Conservation (phyloP, 2,888 invertebrate genomes). For the Agrotis exclamationis region DNA sequence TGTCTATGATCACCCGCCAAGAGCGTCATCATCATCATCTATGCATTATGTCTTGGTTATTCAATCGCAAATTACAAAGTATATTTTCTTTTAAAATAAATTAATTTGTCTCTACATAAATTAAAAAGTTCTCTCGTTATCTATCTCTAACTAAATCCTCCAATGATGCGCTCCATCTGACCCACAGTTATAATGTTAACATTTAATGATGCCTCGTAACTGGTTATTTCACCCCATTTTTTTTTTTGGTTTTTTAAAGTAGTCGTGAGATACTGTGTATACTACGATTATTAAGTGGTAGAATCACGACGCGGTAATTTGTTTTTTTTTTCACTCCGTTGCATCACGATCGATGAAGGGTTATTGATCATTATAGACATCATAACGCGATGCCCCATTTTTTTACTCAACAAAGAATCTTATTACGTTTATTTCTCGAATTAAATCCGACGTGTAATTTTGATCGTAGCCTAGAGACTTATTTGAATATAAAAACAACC, state of each 20-base stretch:
- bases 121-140: conserved; percentile 18
- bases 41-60: not conserved
- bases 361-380: conserved; percentile 88
- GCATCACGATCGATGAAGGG: conserved; percentile 85
- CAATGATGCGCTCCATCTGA: conserved; percentile 17
- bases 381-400: conserved; percentile 78
- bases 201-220: conserved; percentile 57
- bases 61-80: not conserved
- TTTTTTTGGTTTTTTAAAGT: conserved; percentile 85
- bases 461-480: conserved; percentile 67
- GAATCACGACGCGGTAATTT: conserved; percentile 86
- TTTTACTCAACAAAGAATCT: conserved; percentile 76
- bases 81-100: not conserved
- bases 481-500: conserved; percentile 73
- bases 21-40: too few species aligned
- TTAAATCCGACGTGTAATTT: conserved; percentile 74
- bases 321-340: conserved; percentile 77
- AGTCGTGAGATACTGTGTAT: conserved; percentile 89
- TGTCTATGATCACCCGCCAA: too few species aligned
- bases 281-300: conserved; percentile 89
- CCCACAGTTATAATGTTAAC: conserved; percentile 30
- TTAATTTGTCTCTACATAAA: conserved; percentile 5
- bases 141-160: not conserved
- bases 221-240: conserved; percentile 64
- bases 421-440: conserved; percentile 78